phyloP scores from a whole-genome alignment of 2,113 vertebrate species.

The Apodemus speciosus region DNA sequence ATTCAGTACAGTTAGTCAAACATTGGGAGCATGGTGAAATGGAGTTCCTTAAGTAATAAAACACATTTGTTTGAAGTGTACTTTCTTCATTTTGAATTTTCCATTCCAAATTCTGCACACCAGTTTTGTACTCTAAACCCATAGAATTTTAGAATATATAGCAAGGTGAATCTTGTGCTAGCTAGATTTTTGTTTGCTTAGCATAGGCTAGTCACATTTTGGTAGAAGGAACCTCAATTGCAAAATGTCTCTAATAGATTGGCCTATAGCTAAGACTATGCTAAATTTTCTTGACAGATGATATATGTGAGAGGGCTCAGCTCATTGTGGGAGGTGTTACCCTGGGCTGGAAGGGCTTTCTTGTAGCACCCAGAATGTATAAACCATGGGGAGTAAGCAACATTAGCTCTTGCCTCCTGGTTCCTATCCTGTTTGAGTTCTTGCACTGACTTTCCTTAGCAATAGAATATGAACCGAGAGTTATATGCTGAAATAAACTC shows the following conservation, averaged over 20 bases:
- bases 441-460: not conserved
- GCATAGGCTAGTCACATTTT: not conserved
- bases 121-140: not conserved
- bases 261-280: not conserved
- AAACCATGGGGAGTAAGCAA: not conserved
- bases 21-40: not conserved
- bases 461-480: not conserved
- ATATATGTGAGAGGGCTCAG: not conserved
- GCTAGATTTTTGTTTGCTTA: not conserved
- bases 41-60: not conserved
- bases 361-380: not conserved
- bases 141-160: not conserved
- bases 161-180: not conserved
- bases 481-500: not conserved
- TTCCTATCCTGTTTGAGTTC: not conserved
- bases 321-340: not conserved
- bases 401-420: not conserved
- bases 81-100: not conserved
- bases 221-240: not conserved
- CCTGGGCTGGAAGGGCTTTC: not conserved
- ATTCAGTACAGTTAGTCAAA: not conserved
- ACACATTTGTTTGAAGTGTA: not conserved
- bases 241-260: not conserved
- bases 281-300: not conserved
- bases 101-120: not conserved